A percentile compares a stretch with the other conserved stretches of the same genome.
phyloP scores from a whole-genome alignment of 2,113 vertebrate species.

The Eudyptes chrysolophus region DNA sequence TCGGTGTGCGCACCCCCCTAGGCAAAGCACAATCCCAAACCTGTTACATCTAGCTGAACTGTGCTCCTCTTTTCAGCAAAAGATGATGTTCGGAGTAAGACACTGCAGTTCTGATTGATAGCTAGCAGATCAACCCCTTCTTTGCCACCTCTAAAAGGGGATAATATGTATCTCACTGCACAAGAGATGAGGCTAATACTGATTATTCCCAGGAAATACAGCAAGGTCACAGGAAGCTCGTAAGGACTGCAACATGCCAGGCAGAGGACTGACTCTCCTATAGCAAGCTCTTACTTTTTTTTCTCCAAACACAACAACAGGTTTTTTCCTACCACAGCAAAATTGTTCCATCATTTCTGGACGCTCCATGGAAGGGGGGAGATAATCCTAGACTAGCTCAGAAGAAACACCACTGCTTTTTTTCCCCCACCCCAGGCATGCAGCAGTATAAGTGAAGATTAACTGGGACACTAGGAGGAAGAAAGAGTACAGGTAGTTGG shows the following conservation, averaged over 20 bases:
- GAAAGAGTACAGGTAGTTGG: background rate
- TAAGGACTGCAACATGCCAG: background rate
- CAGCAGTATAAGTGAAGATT: background rate
- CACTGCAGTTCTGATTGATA: background rate
- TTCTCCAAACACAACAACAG: rapidly evolving
- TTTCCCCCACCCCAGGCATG: background rate
- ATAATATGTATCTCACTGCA: background rate
- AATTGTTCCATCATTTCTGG: background rate
- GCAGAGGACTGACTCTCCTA: background rate
- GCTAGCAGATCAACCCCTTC: background rate
- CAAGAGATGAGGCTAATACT: background rate
- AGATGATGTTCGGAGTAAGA: background rate
- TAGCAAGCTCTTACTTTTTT: background rate
- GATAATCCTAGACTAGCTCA: background rate
- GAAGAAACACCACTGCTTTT: background rate
- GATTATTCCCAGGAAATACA: background rate
- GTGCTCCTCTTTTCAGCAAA: background rate
- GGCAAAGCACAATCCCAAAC: background rate
- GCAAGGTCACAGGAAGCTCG: background rate
- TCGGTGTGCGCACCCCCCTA: background rate
- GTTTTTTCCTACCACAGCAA: background rate
- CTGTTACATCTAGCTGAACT: background rate
- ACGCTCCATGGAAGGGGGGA: background rate
- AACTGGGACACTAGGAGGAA: background rate
- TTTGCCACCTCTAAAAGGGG: background rate